phyloP scores from a whole-genome alignment of 2,888 invertebrate genomes.

The Ochlodes sylvanus region DNA sequence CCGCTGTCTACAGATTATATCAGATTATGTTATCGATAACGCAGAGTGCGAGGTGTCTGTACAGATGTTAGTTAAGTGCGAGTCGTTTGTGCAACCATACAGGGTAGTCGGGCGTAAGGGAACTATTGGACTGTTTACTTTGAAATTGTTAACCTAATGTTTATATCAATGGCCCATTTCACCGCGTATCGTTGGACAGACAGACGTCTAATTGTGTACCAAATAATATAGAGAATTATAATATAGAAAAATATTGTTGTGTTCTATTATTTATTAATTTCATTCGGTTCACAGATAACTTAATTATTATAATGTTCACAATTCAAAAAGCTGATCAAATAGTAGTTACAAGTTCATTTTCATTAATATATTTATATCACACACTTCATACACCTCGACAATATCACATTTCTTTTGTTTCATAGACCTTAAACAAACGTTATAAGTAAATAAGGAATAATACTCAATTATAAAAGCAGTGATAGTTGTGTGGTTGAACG shows the following conservation, averaged over 20 bases:
- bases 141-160: conserved; percentile 24
- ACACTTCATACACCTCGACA: not conserved
- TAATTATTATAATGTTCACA: too few relatives aligned
- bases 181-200: conserved; percentile 71
- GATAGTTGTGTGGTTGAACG: too few relatives aligned
- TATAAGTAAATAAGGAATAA: too few relatives aligned
- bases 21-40: conserved; percentile 49
- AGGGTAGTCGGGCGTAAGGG: conserved; percentile 48
- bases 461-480: too few relatives aligned
- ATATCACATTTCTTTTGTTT: not conserved
- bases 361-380: too few relatives aligned
- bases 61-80: conserved; percentile 55
- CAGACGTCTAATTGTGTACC: conserved; percentile 70
- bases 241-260: conserved; percentile 55
- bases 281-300: not conserved
- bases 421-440: too few relatives aligned
- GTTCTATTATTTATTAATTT: conserved; percentile 48
- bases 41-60: conserved; percentile 53
- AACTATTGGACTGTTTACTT: conserved; percentile 25
- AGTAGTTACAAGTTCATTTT: too few relatives aligned
- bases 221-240: conserved; percentile 77
- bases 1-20: conserved; percentile 13
- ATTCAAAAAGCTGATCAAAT: too few relatives aligned
- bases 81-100: conserved; percentile 71
- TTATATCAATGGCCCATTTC: conserved; percentile 47